A percentile compares a stretch with the other conserved stretches of the same genome.
Evolutionary conservation across 2,113 vertebrate species (phyloP).

Genomic region (Cavia aperea): DNA sequence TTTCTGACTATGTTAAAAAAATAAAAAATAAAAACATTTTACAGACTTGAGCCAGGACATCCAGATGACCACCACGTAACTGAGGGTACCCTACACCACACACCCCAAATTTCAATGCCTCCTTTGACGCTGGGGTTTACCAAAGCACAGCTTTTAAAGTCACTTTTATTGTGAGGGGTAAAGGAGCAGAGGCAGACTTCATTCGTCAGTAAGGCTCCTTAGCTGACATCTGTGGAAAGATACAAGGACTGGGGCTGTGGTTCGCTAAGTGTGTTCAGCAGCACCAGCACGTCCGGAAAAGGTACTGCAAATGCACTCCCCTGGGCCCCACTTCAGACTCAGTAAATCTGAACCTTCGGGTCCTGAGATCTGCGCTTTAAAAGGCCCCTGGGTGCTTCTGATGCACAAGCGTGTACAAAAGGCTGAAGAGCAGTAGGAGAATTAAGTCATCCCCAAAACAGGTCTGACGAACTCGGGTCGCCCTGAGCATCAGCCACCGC

Average conservation of each 20-base stretch:
- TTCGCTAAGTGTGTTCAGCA: fast-evolving
- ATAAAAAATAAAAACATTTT: background rate
- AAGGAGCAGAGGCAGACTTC: background rate
- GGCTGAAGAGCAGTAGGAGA: background rate
- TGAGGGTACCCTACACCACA: fast-evolving
- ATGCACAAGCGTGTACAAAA: background rate
- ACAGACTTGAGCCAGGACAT: too few species aligned
- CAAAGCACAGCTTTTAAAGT: background rate
- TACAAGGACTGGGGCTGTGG: fast-evolving
- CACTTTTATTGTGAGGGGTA: background rate
- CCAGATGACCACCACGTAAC: fast-evolving
- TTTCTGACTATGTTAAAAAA: background rate
- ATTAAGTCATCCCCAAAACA: fast-evolving
- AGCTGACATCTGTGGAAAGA: background rate
- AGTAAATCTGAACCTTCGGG: background rate
- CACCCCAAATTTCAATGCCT: background rate
- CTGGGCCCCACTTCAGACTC: background rate
- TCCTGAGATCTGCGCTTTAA: too few species aligned
- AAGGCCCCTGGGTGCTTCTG: background rate
- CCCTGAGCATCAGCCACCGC: fast-evolving
- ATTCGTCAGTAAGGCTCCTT: background rate
- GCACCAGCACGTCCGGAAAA: background rate
- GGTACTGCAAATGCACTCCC: background rate
- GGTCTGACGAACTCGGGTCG: background rate
- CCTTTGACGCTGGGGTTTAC: background rate